phyloP scores from a whole-genome alignment of 2,113 vertebrate genomes.

The Fukomys damarensis region DNA sequence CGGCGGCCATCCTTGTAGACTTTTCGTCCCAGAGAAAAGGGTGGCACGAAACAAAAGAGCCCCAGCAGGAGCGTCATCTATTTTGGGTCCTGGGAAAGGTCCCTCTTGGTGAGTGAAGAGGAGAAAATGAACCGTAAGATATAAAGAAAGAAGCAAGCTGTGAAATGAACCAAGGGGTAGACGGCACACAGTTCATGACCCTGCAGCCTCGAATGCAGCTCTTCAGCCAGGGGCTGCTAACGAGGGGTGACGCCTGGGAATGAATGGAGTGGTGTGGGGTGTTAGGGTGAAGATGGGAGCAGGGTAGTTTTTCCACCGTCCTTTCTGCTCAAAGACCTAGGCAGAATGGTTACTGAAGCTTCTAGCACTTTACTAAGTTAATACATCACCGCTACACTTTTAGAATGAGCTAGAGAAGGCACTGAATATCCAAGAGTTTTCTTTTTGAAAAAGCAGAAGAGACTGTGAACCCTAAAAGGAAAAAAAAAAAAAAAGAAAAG shows the following conservation, averaged over 20 bases:
- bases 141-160: slow-evolving; percentile 78
- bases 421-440: neutral
- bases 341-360: neutral
- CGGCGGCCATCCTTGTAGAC: slow-evolving; percentile 58
- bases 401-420: neutral
- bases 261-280: slow-evolving; percentile 54
- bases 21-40: slow-evolving; percentile 74
- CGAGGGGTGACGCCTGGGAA: slow-evolving; percentile 29
- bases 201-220: slow-evolving; percentile 35
- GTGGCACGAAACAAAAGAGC: slow-evolving; percentile 80
- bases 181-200: slow-evolving; percentile 61
- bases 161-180: slow-evolving; percentile 72
- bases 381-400: slow-evolving; percentile 31
- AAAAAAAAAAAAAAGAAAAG: no score
- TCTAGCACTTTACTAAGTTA: neutral
- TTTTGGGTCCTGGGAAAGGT: slow-evolving; percentile 62
- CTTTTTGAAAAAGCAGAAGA: neutral
- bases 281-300: neutral
- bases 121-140: slow-evolving; percentile 67
- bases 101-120: slow-evolving; percentile 72
- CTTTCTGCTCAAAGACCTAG: slow-evolving; percentile 2
- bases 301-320: neutral
- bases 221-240: slow-evolving; percentile 47
- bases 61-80: slow-evolving; percentile 71
- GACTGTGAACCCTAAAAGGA: neutral